Conservation (phyloP, 1,140 invertebrate genomes). For the Macrobrachium rosenbergii region DNA sequence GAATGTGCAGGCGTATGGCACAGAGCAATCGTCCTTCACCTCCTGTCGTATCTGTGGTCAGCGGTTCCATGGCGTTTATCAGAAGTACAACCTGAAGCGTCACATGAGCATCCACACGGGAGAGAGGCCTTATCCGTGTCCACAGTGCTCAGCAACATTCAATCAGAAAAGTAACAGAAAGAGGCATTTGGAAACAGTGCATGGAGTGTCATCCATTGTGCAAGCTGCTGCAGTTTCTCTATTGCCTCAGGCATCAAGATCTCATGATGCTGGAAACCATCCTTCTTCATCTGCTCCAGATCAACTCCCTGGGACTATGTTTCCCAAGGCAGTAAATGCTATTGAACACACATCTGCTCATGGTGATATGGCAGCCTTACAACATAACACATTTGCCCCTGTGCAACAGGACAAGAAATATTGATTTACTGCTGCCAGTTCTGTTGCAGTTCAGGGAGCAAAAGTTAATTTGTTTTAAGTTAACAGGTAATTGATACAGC, state of each 20-base stretch:
- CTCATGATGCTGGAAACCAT: neutral
- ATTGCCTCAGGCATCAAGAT: neutral
- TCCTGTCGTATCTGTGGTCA: constrained; percentile 53
- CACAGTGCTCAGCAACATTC: constrained; percentile 65
- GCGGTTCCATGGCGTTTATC: constrained; percentile 52
- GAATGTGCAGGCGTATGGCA: constrained; percentile 24
- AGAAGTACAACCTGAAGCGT: constrained; percentile 62
- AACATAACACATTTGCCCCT: no score
- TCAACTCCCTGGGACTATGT: no score
- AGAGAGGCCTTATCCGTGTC: constrained; percentile 67
- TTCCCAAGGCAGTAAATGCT: no score
- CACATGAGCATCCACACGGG: constrained; percentile 68
- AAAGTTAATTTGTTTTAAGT: no score
- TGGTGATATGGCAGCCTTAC: no score
- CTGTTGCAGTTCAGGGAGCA: no score
- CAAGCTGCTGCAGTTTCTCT: neutral
- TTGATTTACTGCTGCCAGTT: no score
- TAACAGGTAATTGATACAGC: no score
- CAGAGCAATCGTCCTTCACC: constrained; percentile 35
- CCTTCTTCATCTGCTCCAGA: no score
- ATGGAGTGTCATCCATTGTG: constrained; percentile 19
- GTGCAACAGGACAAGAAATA: no score
- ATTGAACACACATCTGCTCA: no score
- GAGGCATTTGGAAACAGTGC: constrained; percentile 53
- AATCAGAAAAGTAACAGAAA: constrained; percentile 62